Evolutionary conservation across 1,140 invertebrate genomes (phyloP), one percentile per base, ranked within the genome.

Genomic region (Phortica variegata): DNA sequence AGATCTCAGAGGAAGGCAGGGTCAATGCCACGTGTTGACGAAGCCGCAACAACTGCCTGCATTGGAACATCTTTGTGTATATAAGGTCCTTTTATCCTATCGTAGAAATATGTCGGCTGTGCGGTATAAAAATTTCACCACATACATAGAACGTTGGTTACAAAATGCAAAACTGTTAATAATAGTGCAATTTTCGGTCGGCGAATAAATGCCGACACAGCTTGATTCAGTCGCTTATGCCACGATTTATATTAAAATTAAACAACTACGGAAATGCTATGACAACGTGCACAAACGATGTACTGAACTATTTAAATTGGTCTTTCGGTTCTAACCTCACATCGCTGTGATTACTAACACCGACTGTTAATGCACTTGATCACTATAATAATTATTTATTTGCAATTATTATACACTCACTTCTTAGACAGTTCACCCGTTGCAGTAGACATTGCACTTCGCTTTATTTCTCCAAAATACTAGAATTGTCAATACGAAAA

Each of bases 381-480:
- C 16, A 26, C 13, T 44, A 26, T 29, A 20, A 40, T 31, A n/a
- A n/a, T 23, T 15, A 23, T 6, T 10, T 21, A 5, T 23, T 12
- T 2, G 8, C 39, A 21, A 13, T 18, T 36, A n/a, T 7, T 26
- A n/a, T n/a, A n/a, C 45, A 73, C 69, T 73, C 61, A 73, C 69
- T 73, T 73, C 55, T 73, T 73, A 20, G 69, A 73, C 41, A 73
- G 44, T 56, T 73, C 69, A 57, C 69, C 65, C 42, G 56, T 72
- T 69, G 61, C 61, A 57, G 59, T 54, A 38, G 69, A 55, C 69
- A 73, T 73, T n/a, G n/a, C n/a, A n/a, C n/a, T n/a, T n/a, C n/a
- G n/a, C n/a, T n/a, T n/a, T n/a, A n/a, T n/a, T n/a, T n/a, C n/a
- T n/a, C n/a, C n/a, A n/a, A n/a, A n/a, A n/a, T n/a, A n/a, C n/a